Evolutionary conservation across 2,888 invertebrate genomes (phyloP), one percentile per base, ranked within the genome.

Genomic region (Dasysyrphus tricinctus): DNA sequence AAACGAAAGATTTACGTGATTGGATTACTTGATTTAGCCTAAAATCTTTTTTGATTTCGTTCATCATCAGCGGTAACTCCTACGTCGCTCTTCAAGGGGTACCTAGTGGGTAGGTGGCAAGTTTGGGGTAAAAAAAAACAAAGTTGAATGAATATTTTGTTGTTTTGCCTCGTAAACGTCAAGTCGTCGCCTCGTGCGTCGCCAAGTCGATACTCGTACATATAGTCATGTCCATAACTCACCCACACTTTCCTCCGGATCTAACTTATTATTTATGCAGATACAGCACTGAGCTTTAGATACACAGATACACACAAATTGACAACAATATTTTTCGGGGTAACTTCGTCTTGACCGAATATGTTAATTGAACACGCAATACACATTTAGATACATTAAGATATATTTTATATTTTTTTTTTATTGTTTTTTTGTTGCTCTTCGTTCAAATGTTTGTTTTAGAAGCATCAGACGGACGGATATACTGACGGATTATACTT

Each of bases 241-340:
- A 86, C 86, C 86, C 86, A 86, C 86, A 86, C 86, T 86, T 86
- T 86, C 86, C 86, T 86, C 82, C 86, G 86, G 86, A 86, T 86
- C 82, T 86, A 82, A 72, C 82, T 86, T 78, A 86, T 86, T 86
- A 86, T 44, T 34, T 70, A 82, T 86, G 86, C 86, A 82, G 78
- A 86, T 79, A 81, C 65, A 67, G 70, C 54, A 63, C 4, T 24
- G 44, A 78, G 67, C 77, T 78, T 61, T 65, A 61, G 56, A 44
- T 32, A 56, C n/a, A n/a, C 34, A 0, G 11, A 56, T 39, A 76
- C 49, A 63, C 63, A 70, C 69, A 69, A 70, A 42, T 39, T 72
- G 79, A 57, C 73, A 19, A 67, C 19, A 67, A 67, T 49, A 61
- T 54, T 49, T 75, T 49, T 49, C 24, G 39, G 61, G 69, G 47